Percentiles rank a stretch among this genome's conserved stretches.
phyloP scores from a whole-genome alignment of 2,113 vertebrate species.

The Thalassarche chlororhynchos region DNA sequence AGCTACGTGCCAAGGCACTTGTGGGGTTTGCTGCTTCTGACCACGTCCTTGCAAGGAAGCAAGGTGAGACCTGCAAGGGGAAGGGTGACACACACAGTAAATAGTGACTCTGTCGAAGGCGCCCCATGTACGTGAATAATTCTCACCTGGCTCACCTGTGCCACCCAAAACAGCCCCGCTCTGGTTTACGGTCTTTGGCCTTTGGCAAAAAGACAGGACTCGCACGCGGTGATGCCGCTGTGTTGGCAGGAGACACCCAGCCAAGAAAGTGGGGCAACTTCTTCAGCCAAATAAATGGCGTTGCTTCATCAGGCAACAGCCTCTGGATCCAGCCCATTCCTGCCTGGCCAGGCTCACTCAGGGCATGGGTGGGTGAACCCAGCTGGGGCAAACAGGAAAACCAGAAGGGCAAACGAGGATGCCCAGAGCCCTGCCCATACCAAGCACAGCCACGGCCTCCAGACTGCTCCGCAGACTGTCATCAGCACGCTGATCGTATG shows the following conservation, averaged over 20 bases:
- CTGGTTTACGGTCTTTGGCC: rapidly evolving
- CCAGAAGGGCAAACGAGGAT: rapidly evolving
- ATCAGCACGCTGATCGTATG: rapidly evolving
- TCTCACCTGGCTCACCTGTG: background rate
- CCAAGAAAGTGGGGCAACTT: background rate
- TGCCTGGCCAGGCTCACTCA: background rate
- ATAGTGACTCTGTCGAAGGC: background rate
- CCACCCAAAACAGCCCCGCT: background rate
- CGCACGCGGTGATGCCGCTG: rapidly evolving
- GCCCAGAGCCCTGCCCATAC: background rate
- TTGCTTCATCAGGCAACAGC: background rate
- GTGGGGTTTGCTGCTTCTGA: background rate
- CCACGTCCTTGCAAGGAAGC: background rate
- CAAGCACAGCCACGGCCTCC: rapidly evolving
- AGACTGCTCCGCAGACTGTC: background rate
- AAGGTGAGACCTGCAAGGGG: background rate
- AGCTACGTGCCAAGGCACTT: rapidly evolving
- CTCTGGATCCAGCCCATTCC: background rate
- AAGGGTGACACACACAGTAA: background rate
- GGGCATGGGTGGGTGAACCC: background rate
- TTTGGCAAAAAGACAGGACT: background rate
- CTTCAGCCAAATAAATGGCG: background rate
- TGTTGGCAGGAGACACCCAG: background rate
- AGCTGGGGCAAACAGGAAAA: background rate
- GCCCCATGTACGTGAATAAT: rapidly evolving